Evolutionary conservation across 2,888 invertebrate species (phyloP), one percentile per base, ranked within the genome.

Genomic region (Agapetus fuscipes): DNA sequence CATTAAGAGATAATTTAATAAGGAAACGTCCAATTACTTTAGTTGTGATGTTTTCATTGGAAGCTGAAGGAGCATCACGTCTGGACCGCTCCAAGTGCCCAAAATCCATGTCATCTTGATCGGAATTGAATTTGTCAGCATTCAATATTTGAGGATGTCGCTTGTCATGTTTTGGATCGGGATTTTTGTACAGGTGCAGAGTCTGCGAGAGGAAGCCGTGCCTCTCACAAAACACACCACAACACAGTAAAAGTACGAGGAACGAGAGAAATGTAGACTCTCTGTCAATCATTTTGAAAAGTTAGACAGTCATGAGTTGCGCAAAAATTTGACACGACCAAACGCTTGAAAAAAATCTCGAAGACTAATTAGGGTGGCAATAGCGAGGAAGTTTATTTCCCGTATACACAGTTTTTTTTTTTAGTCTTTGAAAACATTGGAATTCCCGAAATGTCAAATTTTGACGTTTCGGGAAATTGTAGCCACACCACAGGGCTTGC

Each of bases 21-120:
- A 59, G 58, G 59, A 61, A 57, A 57, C 54, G 45, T 41, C 51
- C 53, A 49, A 51, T 62, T 64, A 70, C 69, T 69, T 67, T 67
- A 56, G 66, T 66, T 59, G 62, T 68, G 28, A 44, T 44, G 34
- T 44, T 44, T 20, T 37, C 40, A 27, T 30, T 34, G 14, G 40
- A 17, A 13, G 24, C 27, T 12, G 28, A 24, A 9, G 41, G 15
- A 24, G 40, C 37, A 24, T 44, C 44, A n/a, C 44, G 33, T 28
- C 34, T 37, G 10, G 29, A 31, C 6, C 44, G 40, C 16, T 15
- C 20, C 28, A 31, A 31, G 27, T 30, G 33, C 16, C 34, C 28
- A n/a, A 34, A 37, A 33, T 41, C 37, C 16, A 29, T 20, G 17
- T 27, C 17, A 17, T 17, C 9, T 4, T 4, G 9, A 20, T 20